Evolutionary conservation across 2,113 vertebrate species (phyloP), one percentile per base, ranked within the genome.

Genomic region (Sitta europaea): DNA sequence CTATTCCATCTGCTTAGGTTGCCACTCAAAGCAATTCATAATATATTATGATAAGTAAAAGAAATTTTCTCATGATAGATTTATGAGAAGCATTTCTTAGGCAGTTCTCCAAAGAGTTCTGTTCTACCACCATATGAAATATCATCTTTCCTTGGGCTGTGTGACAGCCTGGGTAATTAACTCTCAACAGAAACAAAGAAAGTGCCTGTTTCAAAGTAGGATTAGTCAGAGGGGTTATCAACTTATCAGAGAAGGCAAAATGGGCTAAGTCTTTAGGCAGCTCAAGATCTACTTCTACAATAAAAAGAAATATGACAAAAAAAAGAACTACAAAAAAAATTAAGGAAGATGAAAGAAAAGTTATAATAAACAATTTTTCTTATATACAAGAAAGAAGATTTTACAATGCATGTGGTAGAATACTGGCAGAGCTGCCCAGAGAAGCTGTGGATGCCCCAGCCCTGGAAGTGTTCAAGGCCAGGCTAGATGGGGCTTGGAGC

Each of bases 121-220:
- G 17, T 70, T 85, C 86, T 58, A 93, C 86, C 61, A 86, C 14
- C 0, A 0, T 71, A 89, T 57, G 68, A 97, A 97, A 94, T 83
- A 95, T 84, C 70, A 76, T 68, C 84, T 93, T 83, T 91, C 95
- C 93, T 80, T 88, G 86, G 93, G 90, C 77, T 95, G 70, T 58
- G 27, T 95, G 91, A 96, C 96, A 97, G 84, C 75, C 62, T 70
- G 58, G 81, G 83, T 97, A 97, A 97, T 96, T 95, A 94, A 95
- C 93, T 94, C 92, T 96, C 85, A 84, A 66, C 63, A 97, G 89
- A 96, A 93, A 96, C 82, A 95, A 94, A 95, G 90, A 47, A 90
- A 88, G 70, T 75, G 75, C 73, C 76, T 80, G 66, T 84, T 95
- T 88, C 67, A 85, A 94, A 80, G 96, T 29, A 91, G 63, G 31